Conservation (phyloP, 2,888 invertebrate species). For the Chrysomela aeneicollis region DNA sequence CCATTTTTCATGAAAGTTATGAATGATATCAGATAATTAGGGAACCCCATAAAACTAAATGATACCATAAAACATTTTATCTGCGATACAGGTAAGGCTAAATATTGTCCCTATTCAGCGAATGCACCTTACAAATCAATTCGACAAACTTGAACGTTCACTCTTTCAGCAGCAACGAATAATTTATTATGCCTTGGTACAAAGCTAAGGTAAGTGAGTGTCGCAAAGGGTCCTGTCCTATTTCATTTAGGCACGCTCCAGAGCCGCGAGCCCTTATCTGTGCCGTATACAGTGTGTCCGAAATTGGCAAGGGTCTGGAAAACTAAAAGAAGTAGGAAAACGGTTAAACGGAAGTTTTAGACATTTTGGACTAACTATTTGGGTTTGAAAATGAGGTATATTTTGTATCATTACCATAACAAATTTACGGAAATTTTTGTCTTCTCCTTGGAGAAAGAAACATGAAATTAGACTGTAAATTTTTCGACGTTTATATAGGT, state of each 20-base stretch:
- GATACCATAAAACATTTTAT: neutral
- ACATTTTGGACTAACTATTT: too few species aligned
- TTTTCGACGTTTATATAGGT: too few species aligned
- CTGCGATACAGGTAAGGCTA: neutral
- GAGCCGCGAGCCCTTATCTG: slow-evolving; percentile 26
- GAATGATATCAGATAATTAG: slow-evolving; percentile 3
- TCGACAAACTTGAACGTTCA: neutral
- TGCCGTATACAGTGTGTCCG: slow-evolving; percentile 1
- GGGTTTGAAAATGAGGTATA: too few species aligned
- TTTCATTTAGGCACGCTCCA: slow-evolving; percentile 29
- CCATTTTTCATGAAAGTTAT: neutral
- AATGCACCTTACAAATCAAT: neutral
- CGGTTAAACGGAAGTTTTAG: too few species aligned
- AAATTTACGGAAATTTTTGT: too few species aligned
- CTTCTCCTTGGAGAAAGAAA: too few species aligned
- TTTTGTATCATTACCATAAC: too few species aligned
- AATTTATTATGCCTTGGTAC: neutral
- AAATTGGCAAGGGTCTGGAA: too few species aligned
- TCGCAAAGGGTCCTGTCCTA: slow-evolving; percentile 18
- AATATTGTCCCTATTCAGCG: neutral
- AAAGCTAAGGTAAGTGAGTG: slow-evolving; percentile 19
- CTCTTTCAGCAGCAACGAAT: neutral
- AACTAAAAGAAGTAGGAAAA: too few species aligned
- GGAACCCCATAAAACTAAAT: neutral
- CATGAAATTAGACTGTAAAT: too few species aligned